Evolutionary conservation across 1,140 invertebrate species (phyloP).

Genomic region (Lethrus apterus): DNA sequence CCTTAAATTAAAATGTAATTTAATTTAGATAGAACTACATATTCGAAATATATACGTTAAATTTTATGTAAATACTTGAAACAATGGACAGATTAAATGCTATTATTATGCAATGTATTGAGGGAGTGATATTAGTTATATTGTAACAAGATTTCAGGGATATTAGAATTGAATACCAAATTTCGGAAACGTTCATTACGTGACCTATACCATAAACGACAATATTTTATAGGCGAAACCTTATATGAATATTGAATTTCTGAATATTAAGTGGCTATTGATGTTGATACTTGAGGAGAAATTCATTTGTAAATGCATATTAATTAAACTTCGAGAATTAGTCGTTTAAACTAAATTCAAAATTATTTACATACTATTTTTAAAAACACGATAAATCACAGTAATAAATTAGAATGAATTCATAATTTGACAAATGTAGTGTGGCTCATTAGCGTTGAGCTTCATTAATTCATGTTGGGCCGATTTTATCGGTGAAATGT

Average conservation of each 20-base stretch:
- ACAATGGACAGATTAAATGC: not conserved
- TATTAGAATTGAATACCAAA: constrained; percentile 27
- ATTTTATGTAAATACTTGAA: not conserved
- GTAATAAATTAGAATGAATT: no score
- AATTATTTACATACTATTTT: no score
- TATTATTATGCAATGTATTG: not conserved
- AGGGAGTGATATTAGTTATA: not conserved
- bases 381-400: no score
- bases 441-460: no score
- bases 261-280: constrained; percentile 4
- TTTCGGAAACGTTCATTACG: constrained; percentile 33
- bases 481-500: no score
- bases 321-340: no score
- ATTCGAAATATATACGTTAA: not conserved
- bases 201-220: constrained; percentile 25
- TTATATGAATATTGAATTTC: constrained; percentile 14
- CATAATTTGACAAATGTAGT: no score
- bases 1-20: not conserved
- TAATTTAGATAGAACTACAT: not conserved
- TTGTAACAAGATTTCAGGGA: not conserved
- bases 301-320: no score
- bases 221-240: constrained; percentile 12
- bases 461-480: no score
- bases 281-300: no score
- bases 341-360: no score